Conservation (phyloP, 2,113 vertebrate species). For the Xenopus borealis region DNA sequence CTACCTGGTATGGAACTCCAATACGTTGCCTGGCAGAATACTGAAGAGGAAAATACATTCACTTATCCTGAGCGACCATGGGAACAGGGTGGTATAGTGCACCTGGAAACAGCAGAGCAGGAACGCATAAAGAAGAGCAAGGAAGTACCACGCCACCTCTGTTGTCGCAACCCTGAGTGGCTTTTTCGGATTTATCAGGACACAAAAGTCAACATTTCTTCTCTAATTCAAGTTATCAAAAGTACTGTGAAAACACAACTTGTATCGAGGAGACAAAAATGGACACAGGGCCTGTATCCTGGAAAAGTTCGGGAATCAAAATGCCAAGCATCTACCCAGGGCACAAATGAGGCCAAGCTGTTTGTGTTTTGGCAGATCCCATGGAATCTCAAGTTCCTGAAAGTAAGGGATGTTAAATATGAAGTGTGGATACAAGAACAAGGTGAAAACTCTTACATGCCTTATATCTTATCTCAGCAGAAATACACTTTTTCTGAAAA, state of each 20-base stretch:
- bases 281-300: constrained; percentile 77
- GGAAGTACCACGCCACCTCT: constrained; percentile 88
- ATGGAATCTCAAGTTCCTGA: constrained; percentile 94
- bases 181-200: constrained; percentile 97
- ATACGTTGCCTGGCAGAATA: constrained; percentile 90
- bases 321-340: constrained; percentile 87
- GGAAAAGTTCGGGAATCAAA: constrained; percentile 85
- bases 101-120: constrained; percentile 82
- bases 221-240: constrained; percentile 76
- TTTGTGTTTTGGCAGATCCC: constrained; percentile 92
- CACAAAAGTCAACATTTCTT: constrained; percentile 84
- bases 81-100: constrained; percentile 92
- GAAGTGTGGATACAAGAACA: constrained; percentile 99
- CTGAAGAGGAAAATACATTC: constrained; percentile 74
- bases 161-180: constrained; percentile 95
- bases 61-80: constrained; percentile 83
- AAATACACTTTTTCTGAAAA: constrained; percentile 98
- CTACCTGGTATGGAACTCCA: constrained; percentile 95
- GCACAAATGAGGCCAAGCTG: constrained; percentile 81
- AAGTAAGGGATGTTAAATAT: constrained; percentile 91
- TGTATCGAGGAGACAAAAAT: constrained; percentile 69
- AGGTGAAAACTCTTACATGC: constrained; percentile 97
- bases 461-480: constrained; percentile 90
- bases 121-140: constrained; percentile 82
- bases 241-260: constrained; percentile 69